phyloP scores from a whole-genome alignment of 2,113 vertebrate genomes.

The Harpagus bidentatus region DNA sequence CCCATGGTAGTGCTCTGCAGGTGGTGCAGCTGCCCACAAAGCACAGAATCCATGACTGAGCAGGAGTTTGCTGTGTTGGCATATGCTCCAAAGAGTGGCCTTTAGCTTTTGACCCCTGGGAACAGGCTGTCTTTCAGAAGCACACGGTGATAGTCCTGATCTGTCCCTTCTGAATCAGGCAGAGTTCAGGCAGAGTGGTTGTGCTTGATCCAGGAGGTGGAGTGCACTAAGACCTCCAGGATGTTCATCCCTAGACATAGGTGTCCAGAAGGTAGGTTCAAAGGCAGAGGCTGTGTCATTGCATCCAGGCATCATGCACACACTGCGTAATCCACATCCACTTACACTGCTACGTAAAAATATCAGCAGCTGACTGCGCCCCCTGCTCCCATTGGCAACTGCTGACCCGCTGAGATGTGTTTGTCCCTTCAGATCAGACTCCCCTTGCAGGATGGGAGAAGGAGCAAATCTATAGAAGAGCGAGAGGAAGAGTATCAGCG shows the following conservation, averaged over 20 bases:
- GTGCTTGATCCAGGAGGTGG: not conserved
- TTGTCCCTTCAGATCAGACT: slow-evolving; percentile 91
- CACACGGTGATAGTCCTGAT: not conserved
- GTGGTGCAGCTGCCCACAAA: not conserved
- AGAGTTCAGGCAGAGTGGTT: not conserved
- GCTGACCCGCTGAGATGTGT: slow-evolving; percentile 74
- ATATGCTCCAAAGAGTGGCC: not conserved
- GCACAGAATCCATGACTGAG: not conserved
- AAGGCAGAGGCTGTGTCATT: not conserved
- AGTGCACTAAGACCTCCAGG: not conserved
- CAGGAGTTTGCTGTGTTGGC: not conserved
- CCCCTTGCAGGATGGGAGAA: slow-evolving; percentile 96
- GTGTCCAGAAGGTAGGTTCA: not conserved
- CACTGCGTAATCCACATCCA: not conserved
- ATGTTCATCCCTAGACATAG: not conserved
- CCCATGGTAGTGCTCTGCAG: not conserved
- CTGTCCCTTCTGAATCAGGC: not conserved
- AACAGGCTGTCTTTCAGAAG: not conserved
- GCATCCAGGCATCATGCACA: not conserved
- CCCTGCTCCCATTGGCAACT: not conserved
- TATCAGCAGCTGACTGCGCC: not conserved
- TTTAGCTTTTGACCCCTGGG: not conserved
- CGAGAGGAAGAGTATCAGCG: slow-evolving; percentile 98
- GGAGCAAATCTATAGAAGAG: slow-evolving; percentile 99
- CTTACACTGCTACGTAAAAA: not conserved